These are phyloP conservation scores for Phaenicophaeus curvirostris DNA, from an alignment of 2,797 vertebrate genomes.

Conservation along the genomic window DNA sequence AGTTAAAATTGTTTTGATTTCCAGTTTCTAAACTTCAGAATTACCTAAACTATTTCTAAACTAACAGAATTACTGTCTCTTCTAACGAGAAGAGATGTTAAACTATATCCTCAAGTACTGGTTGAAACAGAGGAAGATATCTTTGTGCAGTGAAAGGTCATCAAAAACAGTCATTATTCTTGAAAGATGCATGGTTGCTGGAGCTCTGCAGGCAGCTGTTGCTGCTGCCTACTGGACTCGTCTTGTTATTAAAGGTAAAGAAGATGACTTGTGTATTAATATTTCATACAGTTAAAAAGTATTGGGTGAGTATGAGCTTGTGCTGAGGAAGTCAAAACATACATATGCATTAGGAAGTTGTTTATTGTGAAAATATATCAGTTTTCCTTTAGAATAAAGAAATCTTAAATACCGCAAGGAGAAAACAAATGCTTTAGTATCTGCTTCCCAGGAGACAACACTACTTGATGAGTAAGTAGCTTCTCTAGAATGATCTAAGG, in stretches of 20 bases:
- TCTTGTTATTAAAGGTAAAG: constrained; percentile 65
- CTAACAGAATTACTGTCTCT: not conserved
- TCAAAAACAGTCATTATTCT: not conserved
- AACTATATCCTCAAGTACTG: not conserved
- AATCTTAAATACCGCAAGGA: not conserved
- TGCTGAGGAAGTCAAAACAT: not conserved
- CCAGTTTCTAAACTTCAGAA: not conserved
- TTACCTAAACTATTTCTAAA: not conserved
- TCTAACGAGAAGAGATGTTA: not conserved
- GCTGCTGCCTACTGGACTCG: not conserved
- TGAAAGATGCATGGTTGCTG: not conserved
- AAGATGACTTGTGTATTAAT: constrained; percentile 55
- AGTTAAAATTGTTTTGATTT: not conserved
- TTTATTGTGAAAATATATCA: not conserved
- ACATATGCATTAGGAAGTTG: not conserved
- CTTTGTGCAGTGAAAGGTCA: not conserved
- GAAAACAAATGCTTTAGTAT: not conserved
- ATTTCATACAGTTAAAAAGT: constrained; percentile 33
- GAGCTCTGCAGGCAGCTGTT: not conserved
- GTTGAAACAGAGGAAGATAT: not conserved
- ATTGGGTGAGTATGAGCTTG: constrained; percentile 40
- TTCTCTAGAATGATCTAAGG: not conserved
- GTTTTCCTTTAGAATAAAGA: not conserved
- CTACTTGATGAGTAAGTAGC: not conserved
- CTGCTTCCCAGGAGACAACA: not conserved